These are phyloP conservation scores for Numenius arquata DNA, from an alignment of 2,113 vertebrate genomes.

Conservation along the genomic window DNA sequence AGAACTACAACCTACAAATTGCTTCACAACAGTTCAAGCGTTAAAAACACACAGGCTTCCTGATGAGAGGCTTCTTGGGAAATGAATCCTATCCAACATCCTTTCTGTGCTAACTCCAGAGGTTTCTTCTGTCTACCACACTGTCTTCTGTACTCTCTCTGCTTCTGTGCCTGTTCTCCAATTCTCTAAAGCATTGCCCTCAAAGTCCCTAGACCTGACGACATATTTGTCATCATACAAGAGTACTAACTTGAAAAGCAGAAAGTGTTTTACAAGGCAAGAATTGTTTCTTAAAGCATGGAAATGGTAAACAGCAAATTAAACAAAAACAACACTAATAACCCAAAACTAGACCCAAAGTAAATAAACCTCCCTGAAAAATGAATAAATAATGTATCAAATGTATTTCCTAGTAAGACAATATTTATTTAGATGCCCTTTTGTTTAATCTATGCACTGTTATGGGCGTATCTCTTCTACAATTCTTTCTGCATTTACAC, in stretches of 20 bases:
- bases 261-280: neutral
- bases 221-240: neutral
- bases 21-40: conserved; percentile 24
- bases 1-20: conserved; percentile 7
- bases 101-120: neutral
- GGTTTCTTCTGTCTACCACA: neutral
- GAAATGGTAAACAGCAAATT: neutral
- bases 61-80: neutral
- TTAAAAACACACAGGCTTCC: conserved; percentile 4
- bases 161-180: neutral
- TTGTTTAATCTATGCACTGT: neutral
- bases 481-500: neutral
- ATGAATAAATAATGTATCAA: neutral
- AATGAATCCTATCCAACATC: neutral
- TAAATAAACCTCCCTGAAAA: neutral
- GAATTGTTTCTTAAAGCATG: neutral
- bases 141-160: neutral
- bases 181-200: neutral
- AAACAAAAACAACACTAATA: neutral
- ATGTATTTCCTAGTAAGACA: neutral
- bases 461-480: neutral
- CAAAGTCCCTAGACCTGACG: neutral
- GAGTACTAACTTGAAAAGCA: neutral
- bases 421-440: neutral
- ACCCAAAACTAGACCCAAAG: neutral